phyloP scores from a whole-genome alignment of 2,888 invertebrate species.

The Patella pellucida region DNA sequence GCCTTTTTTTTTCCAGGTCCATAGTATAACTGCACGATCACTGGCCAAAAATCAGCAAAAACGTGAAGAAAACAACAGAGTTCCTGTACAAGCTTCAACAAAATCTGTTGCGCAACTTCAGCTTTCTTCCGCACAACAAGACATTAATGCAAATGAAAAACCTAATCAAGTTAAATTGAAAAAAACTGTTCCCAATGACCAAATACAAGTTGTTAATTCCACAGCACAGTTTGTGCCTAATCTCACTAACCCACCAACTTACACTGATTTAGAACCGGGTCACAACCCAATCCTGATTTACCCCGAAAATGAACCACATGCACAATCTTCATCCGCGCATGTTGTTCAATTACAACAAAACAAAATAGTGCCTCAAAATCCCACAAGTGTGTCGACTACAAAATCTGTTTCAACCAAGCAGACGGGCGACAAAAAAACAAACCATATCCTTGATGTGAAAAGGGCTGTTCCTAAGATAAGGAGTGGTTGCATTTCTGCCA shows the following conservation, averaged over 20 bases:
- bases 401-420: constrained; percentile 1
- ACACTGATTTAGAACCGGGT: constrained; percentile 22
- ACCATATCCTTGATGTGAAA: constrained; percentile 10
- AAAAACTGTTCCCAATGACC: background rate
- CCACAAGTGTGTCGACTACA: background rate
- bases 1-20: constrained; percentile 47
- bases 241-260: constrained; percentile 23
- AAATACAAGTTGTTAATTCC: background rate
- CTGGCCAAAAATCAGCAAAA: constrained; percentile 51
- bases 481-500: constrained; percentile 55
- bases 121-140: background rate
- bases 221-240: background rate
- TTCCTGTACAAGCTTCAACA: background rate
- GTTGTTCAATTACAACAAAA: background rate
- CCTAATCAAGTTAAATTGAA: background rate
- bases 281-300: constrained; percentile 33
- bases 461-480: constrained; percentile 43
- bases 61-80: background rate
- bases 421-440: background rate
- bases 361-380: background rate
- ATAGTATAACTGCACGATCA: constrained; percentile 61
- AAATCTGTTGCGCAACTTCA: background rate
- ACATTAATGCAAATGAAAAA: background rate
- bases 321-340: background rate
- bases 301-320: constrained; percentile 20